These are phyloP conservation scores for Falcaria lacertinaria DNA, from an alignment of 2,888 invertebrate species.

Conservation along the genomic window DNA sequence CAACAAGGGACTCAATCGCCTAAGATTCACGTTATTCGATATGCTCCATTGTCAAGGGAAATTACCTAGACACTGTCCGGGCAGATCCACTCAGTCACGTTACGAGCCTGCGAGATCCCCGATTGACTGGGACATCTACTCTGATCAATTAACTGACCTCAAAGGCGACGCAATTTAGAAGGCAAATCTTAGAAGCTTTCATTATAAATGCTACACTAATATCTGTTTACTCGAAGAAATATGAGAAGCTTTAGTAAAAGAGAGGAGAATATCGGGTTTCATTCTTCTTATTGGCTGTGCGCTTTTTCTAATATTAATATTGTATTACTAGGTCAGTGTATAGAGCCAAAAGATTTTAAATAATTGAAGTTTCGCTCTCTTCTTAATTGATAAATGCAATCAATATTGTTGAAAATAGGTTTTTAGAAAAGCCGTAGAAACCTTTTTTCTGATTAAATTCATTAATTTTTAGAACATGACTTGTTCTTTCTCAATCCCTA, in stretches of 20 bases:
- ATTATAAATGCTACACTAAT: not conserved
- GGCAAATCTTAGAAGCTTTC: not conserved
- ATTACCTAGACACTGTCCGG: conserved; percentile 34
- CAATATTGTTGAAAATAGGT: too few species aligned
- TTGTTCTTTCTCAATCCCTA: too few species aligned
- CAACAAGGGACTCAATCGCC: conserved; percentile 20
- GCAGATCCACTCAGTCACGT: conserved; percentile 27
- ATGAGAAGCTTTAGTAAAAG: not conserved
- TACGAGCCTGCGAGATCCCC: conserved; percentile 13
- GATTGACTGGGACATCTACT: not conserved
- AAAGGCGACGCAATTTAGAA: not conserved
- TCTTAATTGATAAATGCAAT: too few species aligned
- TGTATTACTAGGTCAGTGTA: too few species aligned
- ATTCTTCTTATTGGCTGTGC: not conserved
- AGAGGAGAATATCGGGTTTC: not conserved
- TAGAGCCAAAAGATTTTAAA: too few species aligned
- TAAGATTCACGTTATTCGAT: conserved; percentile 18
- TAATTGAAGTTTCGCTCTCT: too few species aligned
- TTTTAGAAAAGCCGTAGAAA: too few species aligned
- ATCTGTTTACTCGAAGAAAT: not conserved
- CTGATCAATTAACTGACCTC: not conserved
- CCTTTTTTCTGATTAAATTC: too few species aligned
- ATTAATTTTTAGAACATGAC: too few species aligned
- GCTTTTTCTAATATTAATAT: too few species aligned
- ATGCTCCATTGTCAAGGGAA: conserved; percentile 39